A percentile compares a stretch with the other conserved stretches of the same genome.
phyloP scores from a whole-genome alignment of 2,888 invertebrate species.

The Patella pellucida region DNA sequence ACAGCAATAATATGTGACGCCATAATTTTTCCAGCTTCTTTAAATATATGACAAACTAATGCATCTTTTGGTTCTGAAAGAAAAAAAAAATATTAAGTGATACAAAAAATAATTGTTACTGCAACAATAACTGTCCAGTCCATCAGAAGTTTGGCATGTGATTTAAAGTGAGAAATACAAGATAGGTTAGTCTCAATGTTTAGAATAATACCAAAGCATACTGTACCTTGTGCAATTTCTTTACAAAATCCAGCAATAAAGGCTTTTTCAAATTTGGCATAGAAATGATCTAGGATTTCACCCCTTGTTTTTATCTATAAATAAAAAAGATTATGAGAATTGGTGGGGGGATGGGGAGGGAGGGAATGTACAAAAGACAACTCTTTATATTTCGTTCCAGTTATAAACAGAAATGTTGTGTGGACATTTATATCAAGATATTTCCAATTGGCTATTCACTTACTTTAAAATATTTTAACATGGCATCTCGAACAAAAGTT shows the following conservation, averaged over 20 bases:
- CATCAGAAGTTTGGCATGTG: no score
- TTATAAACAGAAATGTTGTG: no score
- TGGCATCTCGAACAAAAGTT: slow-evolving; percentile 79
- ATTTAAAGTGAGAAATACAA: not conserved
- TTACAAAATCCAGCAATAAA: slow-evolving; percentile 82
- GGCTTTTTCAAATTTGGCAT: slow-evolving; percentile 84
- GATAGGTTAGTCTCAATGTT: no score
- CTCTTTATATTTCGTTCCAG: no score
- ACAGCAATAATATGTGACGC: slow-evolving; percentile 79
- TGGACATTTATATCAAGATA: no score
- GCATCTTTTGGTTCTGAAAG: slow-evolving; percentile 68
- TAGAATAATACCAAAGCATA: no score
- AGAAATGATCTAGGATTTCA: slow-evolving; percentile 78
- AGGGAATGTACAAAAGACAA: no score
- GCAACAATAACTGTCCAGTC: not conserved
- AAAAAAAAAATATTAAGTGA: slow-evolving; percentile 11
- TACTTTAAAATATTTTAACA: slow-evolving; percentile 83
- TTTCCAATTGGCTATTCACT: slow-evolving; percentile 33
- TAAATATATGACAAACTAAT: slow-evolving; percentile 80
- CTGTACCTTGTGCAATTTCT: slow-evolving; percentile 76
- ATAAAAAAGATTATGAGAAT: not conserved
- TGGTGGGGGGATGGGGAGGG: no score
- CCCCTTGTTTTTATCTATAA: slow-evolving; percentile 67
- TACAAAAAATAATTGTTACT: not conserved
- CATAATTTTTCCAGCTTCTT: slow-evolving; percentile 78